A percentile compares a stretch with the other conserved stretches of the same genome.
phyloP scores from a whole-genome alignment of 2,888 invertebrate genomes.

The Dynastes hyllus region DNA sequence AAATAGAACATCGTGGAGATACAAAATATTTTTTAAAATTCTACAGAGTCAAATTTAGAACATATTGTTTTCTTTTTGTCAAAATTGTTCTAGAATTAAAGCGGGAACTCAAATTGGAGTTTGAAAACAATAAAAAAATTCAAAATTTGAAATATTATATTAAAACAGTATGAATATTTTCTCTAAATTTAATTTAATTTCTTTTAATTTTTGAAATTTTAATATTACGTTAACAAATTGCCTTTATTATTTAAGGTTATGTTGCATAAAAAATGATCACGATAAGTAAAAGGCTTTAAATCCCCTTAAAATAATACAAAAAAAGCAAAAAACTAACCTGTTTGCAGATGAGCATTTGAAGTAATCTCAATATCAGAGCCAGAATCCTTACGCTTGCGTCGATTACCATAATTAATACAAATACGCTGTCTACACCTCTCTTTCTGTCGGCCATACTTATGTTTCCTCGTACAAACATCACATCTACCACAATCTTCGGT shows the following conservation, averaged over 20 bases:
- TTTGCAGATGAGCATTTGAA: conserved; percentile 74
- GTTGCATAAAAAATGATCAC: not conserved
- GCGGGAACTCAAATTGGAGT: too few relatives aligned
- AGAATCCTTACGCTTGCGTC: conserved; percentile 67
- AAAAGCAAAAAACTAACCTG: conserved; percentile 59
- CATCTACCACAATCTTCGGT: conserved; percentile 83
- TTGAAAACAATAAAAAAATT: too few relatives aligned
- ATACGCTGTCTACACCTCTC: conserved; percentile 74
- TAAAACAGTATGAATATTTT: too few relatives aligned
- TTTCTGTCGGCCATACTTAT: conserved; percentile 65
- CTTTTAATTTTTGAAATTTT: too few relatives aligned
- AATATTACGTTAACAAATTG: too few relatives aligned
- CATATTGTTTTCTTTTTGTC: too few relatives aligned
- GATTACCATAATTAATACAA: conserved; percentile 69
- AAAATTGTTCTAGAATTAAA: too few relatives aligned
- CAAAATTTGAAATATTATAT: too few relatives aligned
- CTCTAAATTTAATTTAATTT: too few relatives aligned
- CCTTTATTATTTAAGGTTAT: too few relatives aligned
- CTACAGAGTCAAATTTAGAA: not conserved
- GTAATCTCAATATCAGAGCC: conserved; percentile 69
- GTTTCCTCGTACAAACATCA: conserved; percentile 74
- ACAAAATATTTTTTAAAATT: too few relatives aligned
- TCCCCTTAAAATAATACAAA: conserved; percentile 37
- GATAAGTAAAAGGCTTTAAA: not conserved
- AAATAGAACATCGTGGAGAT: too few relatives aligned